A percentile compares a stretch with the other conserved stretches of the same genome.
These are phyloP conservation scores for Sceliomorpha sp. DNA, from an alignment of 2,888 invertebrate genomes.

Conservation along the genomic window DNA sequence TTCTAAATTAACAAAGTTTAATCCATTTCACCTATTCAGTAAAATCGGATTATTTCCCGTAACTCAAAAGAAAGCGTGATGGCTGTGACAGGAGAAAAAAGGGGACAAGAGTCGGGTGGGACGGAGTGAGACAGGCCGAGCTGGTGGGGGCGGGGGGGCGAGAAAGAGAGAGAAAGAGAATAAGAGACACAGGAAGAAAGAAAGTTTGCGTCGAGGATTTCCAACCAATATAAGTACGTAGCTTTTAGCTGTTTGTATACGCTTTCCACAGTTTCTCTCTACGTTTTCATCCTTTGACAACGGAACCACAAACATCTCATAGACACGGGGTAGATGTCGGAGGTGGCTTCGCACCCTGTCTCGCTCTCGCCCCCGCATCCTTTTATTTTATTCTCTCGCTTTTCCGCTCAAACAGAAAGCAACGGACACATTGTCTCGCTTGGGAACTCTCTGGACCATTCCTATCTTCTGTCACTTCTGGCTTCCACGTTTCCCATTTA, in stretches of 20 bases:
- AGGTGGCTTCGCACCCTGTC: constrained; percentile 45
- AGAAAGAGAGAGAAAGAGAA: constrained; percentile 57
- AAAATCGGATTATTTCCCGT: constrained; percentile 51
- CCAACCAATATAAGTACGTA: constrained; percentile 67
- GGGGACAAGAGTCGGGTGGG: constrained; percentile 21
- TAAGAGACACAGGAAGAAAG: too few species aligned
- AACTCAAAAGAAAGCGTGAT: constrained; percentile 38
- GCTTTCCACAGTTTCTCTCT: constrained; percentile 64
- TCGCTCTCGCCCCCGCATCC: constrained; percentile 33
- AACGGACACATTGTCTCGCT: constrained; percentile 47
- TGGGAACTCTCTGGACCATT: constrained; percentile 42
- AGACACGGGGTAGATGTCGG: constrained; percentile 54
- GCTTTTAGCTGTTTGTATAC: constrained; percentile 72
- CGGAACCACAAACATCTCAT: constrained; percentile 67
- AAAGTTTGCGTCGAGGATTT: constrained; percentile 47
- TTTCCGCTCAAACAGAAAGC: constrained; percentile 48
- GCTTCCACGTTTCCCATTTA: constrained; percentile 43
- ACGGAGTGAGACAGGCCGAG: not conserved
- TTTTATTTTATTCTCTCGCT: constrained; percentile 53
- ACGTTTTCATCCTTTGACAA: constrained; percentile 69
- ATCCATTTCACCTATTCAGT: constrained; percentile 51
- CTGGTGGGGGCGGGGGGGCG: too few species aligned
- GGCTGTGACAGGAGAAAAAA: constrained; percentile 29
- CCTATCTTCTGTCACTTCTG: constrained; percentile 36
- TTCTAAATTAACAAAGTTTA: constrained; percentile 51